Base-by-base conservation (phyloP, 2,113 vertebrate species). In the Axis porcinus region DNA sequence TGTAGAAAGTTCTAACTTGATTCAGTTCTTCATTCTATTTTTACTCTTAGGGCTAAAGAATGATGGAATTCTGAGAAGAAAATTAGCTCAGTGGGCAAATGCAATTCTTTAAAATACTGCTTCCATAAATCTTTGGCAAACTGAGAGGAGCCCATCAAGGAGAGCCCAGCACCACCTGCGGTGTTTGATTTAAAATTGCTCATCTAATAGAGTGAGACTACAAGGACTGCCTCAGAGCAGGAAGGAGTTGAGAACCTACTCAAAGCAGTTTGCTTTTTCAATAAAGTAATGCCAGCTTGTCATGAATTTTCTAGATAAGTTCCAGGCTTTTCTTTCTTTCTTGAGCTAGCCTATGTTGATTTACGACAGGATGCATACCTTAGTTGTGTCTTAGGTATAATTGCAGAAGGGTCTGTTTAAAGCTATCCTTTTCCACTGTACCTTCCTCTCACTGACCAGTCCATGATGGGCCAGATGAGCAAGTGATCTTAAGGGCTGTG, bases 31-130 rank as follows among this genome's bases (percentile, higher is more conserved):
- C 47, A 60, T 45, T 70, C n/a, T 36, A 45, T 54, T 92, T 91
- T 93, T 88, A 21, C 36, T 74, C 15, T 78, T 50, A n/a, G 25
- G 10, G 33, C 21, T 47, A 30, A 97, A 45, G 86, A 96, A 70
- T 92, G 64, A 94, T 97, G 50, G 67, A 57, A 94, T 94, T 81
- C 90, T 82, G 87, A 87, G 81, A 97, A 84, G 87, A 87, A 97
- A 96, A 96, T 98, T 90, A 97, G 6, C 55, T 89, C 57, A n/a
- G 36, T 96, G 33, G 67, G 74, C 86, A 62, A 94, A 92, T 33
- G 76, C n/a, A 62, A 52, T 97, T 96, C 78, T 96, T 97, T 86
- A 86, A 97, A 95, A 94, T 57, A 45, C 16, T 83, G 17, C 87
- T 87, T 96, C 60, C 86, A 43, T 88, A 94, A 96, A 57, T 97